phyloP scores from a whole-genome alignment of 2,888 invertebrate species.

The Orchestes rusci region DNA sequence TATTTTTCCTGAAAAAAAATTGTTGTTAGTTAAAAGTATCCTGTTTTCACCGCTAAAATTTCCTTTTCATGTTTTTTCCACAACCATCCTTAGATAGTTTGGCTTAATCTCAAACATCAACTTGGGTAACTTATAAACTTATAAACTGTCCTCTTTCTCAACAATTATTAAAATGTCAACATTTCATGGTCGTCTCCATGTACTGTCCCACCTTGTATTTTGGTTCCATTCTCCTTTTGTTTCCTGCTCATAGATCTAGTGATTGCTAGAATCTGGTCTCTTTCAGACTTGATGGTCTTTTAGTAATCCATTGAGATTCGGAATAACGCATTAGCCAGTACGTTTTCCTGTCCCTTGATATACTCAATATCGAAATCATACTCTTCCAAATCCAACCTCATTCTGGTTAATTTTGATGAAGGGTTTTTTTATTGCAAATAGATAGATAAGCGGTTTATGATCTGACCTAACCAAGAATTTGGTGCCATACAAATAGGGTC shows the following conservation, averaged over 20 bases:
- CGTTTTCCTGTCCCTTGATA: constrained; percentile 9
- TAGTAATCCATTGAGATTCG: too few species aligned
- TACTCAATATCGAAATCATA: constrained; percentile 10
- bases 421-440: constrained; percentile 24
- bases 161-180: neutral
- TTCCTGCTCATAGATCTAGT: constrained; percentile 14
- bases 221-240: neutral
- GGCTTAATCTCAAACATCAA: too few species aligned
- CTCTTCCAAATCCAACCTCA: constrained; percentile 16
- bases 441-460: constrained; percentile 20
- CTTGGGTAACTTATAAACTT: too few species aligned
- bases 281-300: neutral
- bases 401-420: constrained; percentile 21
- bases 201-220: neutral
- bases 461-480: constrained; percentile 22
- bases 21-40: too few species aligned
- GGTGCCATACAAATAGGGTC: neutral
- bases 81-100: too few species aligned
- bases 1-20: too few species aligned
- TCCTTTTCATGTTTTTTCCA: too few species aligned
- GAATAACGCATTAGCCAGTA: constrained; percentile 8
- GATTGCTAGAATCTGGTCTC: constrained; percentile 10
- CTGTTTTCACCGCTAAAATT: too few species aligned
- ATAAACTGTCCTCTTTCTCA: too few species aligned
- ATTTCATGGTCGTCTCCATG: neutral